Conservation (phyloP, 2,113 vertebrate species). For the Emydocephalus ijimae region DNA sequence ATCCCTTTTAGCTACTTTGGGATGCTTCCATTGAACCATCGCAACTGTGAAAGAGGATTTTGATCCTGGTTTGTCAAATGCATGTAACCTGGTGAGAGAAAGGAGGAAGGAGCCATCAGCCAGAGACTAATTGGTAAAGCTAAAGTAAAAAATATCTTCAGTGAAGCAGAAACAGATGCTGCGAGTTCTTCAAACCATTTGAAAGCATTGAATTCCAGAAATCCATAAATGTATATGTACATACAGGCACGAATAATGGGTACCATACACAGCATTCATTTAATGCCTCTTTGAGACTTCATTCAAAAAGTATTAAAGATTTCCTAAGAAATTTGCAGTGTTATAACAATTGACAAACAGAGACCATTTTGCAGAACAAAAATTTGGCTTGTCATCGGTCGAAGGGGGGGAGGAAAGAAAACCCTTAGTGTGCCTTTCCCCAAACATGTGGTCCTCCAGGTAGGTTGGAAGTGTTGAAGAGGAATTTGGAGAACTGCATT, state of each 20-base stretch:
- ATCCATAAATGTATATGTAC: background rate
- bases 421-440: background rate
- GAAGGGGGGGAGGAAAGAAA: fast-evolving
- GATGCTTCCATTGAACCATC: background rate
- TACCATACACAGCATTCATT: background rate
- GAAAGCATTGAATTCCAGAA: background rate
- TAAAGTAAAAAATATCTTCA: background rate
- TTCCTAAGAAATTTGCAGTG: background rate
- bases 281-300: background rate
- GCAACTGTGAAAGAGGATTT: background rate
- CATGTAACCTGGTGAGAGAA: background rate
- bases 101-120: background rate
- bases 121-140: background rate
- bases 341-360: background rate
- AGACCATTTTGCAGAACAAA: background rate
- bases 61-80: background rate
- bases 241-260: background rate
- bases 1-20: background rate
- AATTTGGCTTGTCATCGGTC: background rate
- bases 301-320: background rate
- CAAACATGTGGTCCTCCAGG: background rate
- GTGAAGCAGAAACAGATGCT: background rate
- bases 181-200: background rate
- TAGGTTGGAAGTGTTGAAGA: background rate
- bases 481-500: background rate